phyloP scores from a whole-genome alignment of 2,888 invertebrate species.

The Chromoteleia sp. region DNA sequence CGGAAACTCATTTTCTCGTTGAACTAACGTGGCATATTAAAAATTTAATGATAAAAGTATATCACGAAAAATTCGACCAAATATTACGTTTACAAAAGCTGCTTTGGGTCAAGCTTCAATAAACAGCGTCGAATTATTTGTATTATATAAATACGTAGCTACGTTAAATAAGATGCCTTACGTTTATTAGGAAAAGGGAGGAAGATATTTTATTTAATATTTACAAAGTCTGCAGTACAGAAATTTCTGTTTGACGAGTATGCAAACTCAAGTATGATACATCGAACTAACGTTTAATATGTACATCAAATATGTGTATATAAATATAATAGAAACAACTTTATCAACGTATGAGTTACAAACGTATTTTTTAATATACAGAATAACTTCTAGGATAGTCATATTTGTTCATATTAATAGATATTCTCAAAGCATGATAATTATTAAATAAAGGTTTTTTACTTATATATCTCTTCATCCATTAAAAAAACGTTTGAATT shows the following conservation, averaged over 20 bases:
- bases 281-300: constrained; percentile 18
- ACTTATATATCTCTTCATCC: too few relatives aligned
- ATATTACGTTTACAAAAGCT: constrained; percentile 26
- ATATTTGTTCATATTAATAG: not conserved
- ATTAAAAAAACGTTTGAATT: too few relatives aligned
- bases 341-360: not conserved
- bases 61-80: constrained; percentile 51
- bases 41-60: constrained; percentile 75
- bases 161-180: constrained; percentile 13
- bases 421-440: not conserved
- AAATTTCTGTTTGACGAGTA: constrained; percentile 21
- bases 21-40: constrained; percentile 74
- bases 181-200: constrained; percentile 15
- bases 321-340: constrained; percentile 12
- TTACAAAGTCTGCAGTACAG: constrained; percentile 3
- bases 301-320: constrained; percentile 8
- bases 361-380: not conserved
- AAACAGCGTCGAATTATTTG: not conserved
- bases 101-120: constrained; percentile 19
- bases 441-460: not conserved
- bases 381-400: not conserved
- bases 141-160: too few relatives aligned
- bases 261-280: constrained; percentile 16
- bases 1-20: constrained; percentile 78
- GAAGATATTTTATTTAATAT: constrained; percentile 3